Conservation (phyloP, 2,113 vertebrate genomes). For the Crotalus viridis region DNA sequence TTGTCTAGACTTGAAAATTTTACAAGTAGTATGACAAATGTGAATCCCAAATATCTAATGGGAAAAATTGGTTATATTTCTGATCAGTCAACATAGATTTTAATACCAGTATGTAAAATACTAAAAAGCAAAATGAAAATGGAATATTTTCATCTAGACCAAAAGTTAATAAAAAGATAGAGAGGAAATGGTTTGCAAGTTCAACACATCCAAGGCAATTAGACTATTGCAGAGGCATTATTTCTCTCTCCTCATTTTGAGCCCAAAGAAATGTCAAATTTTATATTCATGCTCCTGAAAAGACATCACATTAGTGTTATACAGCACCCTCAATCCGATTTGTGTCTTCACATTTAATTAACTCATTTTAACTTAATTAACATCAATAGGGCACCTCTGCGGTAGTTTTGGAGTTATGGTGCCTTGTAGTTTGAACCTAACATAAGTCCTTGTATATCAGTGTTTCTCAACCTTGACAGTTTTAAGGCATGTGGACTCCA, state of each 20-base stretch:
- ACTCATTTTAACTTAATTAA: background rate
- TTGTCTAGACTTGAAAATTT: background rate
- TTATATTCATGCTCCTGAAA: background rate
- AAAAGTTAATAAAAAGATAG: background rate
- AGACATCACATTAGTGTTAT: background rate
- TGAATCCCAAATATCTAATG: background rate
- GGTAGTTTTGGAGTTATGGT: background rate
- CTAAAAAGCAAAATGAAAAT: background rate
- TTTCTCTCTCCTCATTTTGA: background rate
- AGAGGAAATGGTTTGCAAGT: background rate
- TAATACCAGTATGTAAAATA: background rate
- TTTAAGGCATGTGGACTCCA: no score
- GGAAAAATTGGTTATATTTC: background rate
- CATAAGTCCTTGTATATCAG: background rate
- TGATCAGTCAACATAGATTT: background rate
- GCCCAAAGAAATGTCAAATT: background rate
- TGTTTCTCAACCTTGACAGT: no score
- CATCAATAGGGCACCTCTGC: background rate
- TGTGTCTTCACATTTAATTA: background rate
- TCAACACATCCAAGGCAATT: background rate
- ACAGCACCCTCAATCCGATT: background rate
- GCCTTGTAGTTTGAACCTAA: background rate
- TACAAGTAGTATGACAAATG: background rate
- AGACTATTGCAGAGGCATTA: background rate
- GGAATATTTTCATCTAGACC: background rate